Evolutionary conservation across 2,797 vertebrate genomes (phyloP).

Genomic region (Chlorospingus flavigularis): DNA sequence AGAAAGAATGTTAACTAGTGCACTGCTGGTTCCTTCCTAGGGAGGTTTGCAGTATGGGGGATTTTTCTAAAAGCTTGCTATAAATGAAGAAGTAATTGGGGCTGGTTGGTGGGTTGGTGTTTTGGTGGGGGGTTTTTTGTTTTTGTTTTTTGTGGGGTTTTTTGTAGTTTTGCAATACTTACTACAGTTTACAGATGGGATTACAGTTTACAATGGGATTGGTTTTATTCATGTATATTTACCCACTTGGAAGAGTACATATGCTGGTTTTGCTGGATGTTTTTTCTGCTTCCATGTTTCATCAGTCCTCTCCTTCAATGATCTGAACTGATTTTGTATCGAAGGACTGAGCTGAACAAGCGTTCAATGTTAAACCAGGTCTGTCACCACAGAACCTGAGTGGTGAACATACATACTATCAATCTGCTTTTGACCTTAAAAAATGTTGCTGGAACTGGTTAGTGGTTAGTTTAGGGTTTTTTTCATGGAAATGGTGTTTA

Average conservation of each 20-base stretch:
- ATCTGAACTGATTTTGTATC: background rate
- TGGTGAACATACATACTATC: background rate
- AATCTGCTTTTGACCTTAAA: background rate
- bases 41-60: background rate
- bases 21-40: background rate
- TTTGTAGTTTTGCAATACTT: background rate
- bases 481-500: background rate
- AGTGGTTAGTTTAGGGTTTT: accelerated
- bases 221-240: background rate
- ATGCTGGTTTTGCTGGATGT: background rate
- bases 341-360: background rate
- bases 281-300: background rate
- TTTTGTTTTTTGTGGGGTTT: background rate
- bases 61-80: background rate
- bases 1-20: background rate
- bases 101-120: background rate
- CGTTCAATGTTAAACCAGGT: background rate
- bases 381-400: background rate
- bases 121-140: background rate
- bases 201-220: background rate
- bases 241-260: background rate
- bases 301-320: background rate
- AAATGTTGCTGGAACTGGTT: background rate
- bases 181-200: background rate
- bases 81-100: background rate